Percentiles rank a stretch among this genome's conserved stretches.
Evolutionary conservation across 2,797 vertebrate species (phyloP).

Genomic region (Phataginus tricuspis): DNA sequence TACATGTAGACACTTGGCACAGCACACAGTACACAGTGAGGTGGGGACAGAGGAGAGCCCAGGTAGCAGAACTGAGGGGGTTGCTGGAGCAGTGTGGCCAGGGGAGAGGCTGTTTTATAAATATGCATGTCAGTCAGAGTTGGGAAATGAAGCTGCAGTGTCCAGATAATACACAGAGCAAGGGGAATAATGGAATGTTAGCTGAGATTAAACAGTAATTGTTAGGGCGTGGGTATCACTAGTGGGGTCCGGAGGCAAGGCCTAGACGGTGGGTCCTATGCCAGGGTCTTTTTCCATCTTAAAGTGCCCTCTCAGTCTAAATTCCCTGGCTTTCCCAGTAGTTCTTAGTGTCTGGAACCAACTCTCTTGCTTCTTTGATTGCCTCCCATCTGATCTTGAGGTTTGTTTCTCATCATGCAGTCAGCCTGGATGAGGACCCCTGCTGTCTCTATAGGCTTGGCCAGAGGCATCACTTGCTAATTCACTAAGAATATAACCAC

Average conservation of each 20-base stretch:
- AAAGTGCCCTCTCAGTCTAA: background rate
- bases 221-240: background rate
- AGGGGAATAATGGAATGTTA: background rate
- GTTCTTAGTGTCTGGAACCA: background rate
- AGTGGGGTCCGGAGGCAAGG: background rate
- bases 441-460: background rate
- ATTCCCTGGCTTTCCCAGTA: background rate
- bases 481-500: background rate
- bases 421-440: background rate
- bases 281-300: background rate
- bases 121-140: background rate
- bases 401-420: background rate
- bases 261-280: background rate
- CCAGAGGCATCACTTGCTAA: background rate
- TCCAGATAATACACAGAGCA: background rate
- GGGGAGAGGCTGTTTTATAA: background rate
- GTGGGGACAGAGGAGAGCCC: background rate
- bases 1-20: background rate
- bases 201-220: background rate
- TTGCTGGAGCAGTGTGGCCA: background rate
- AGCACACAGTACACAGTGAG: background rate
- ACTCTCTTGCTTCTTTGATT: background rate
- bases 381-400: background rate
- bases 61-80: background rate
- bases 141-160: background rate